Base-by-base conservation (phyloP, 2,888 invertebrate genomes). In the Copidosoma aretas region DNA sequence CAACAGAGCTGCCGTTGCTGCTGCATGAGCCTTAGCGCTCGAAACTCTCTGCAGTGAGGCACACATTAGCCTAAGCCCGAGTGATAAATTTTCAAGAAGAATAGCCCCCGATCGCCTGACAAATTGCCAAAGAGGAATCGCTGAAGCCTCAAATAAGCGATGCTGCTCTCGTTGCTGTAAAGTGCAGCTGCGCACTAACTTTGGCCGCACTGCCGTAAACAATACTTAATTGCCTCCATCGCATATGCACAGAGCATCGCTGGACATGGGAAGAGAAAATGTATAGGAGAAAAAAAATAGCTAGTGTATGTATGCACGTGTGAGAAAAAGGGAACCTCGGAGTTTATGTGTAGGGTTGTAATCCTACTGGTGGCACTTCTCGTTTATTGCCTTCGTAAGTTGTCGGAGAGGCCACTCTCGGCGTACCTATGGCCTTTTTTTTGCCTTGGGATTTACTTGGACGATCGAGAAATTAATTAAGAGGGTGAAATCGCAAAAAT, bases 141-240 rank as follows among this genome's bases (percentile, higher is more conserved):
- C 32, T 8, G 32, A 32, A 32, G 32, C 32, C 32, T 32, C 32
- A 32, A 32, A 32, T 32, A 32, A 21, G 10, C 17, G 15, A 24
- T 32, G 32, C 59, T 15, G 41, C 19, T 21, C 51, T 32, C n/a
- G 25, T 25, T 24, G 52, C 15, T 43, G 59, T 52, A 43, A 32
- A 32, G 8, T 5, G 8, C 8, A 32, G 8, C 32, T 8, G 32
- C 2, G 43, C 43, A 46, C 43, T n/a, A 12, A 46, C 43, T 46
- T 46, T 17, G 17, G 43, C 43, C 3, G 43, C 43, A 12, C 17
- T 46, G 12, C 46, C 25, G 54, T 65, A 65, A 65, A 60, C 54
- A 65, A 65, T 46, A 54, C 60, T 65, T 65, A 65, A 65, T 65
- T 52, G 32, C 19, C 19, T 25, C 51, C 19, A 15, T 51, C n/a